Conservation (phyloP, 2,888 invertebrate genomes). For the Anaspis maculata region DNA sequence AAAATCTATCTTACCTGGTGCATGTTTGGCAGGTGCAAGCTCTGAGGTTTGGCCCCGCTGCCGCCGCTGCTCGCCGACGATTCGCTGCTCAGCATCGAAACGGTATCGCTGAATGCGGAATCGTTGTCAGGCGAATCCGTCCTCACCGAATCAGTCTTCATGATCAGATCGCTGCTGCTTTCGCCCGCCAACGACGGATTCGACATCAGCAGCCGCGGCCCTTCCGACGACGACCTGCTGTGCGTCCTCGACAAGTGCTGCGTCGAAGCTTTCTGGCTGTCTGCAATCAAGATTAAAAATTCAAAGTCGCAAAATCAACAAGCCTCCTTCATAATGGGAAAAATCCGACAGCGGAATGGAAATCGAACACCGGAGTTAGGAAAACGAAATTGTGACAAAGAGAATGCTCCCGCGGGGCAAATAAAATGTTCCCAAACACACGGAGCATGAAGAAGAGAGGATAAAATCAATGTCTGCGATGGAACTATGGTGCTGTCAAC, state of each 20-base stretch:
- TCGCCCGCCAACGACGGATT: slow-evolving; percentile 32
- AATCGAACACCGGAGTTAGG: too few species aligned
- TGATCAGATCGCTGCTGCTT: slow-evolving; percentile 32
- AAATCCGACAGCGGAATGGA: too few species aligned
- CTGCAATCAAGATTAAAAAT: too few species aligned
- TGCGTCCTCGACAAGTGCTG: slow-evolving; percentile 38
- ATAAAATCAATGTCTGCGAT: too few species aligned
- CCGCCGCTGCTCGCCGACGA: slow-evolving; percentile 88
- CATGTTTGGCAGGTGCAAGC: slow-evolving; percentile 30
- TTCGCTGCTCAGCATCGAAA: slow-evolving; percentile 86
- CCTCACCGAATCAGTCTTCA: slow-evolving; percentile 46
- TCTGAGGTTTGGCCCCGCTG: slow-evolving; percentile 51
- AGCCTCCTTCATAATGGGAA: too few species aligned
- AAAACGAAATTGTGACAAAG: too few species aligned
- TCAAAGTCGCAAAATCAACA: too few species aligned
- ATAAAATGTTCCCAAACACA: too few species aligned
- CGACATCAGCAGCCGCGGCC: slow-evolving; percentile 37
- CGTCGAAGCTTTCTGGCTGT: slow-evolving; percentile 33
- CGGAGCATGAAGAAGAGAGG: too few species aligned
- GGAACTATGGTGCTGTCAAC: too few species aligned
- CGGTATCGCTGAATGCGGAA: slow-evolving; percentile 96
- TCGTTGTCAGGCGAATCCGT: slow-evolving; percentile 96
- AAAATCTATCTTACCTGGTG: too few species aligned
- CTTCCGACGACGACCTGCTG: slow-evolving; percentile 42
- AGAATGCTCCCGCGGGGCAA: too few species aligned